Percentiles rank a stretch among this genome's conserved stretches.
phyloP scores from a whole-genome alignment of 2,113 vertebrate species.

The Pyxicephalus adspersus region DNA sequence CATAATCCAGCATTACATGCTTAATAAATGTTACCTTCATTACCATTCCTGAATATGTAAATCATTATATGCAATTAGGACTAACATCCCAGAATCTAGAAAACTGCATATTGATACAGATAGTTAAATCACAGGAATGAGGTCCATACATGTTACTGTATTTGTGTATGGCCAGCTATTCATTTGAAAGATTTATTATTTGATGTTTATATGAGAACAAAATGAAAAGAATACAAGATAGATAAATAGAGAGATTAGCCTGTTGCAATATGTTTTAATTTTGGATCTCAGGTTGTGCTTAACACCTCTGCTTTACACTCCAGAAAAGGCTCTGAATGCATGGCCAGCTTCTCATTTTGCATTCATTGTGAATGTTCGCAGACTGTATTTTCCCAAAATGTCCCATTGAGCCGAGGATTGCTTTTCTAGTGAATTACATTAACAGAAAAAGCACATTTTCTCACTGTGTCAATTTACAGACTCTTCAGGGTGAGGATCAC shows the following conservation, averaged over 20 bases:
- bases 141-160: too few species aligned
- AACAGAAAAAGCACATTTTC: constrained; percentile 14
- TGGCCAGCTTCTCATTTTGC: constrained; percentile 28
- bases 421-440: constrained; percentile 36
- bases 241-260: too few species aligned
- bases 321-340: neutral
- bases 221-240: too few species aligned
- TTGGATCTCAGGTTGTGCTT: neutral
- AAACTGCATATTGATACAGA: neutral
- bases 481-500: neutral
- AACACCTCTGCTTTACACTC: constrained; percentile 17
- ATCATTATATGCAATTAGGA: too few species aligned
- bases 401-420: neutral
- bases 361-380: constrained; percentile 45
- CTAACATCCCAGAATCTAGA: neutral
- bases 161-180: too few species aligned
- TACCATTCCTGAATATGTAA: too few species aligned
- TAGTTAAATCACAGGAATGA: too few species aligned
- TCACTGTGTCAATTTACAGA: constrained; percentile 41
- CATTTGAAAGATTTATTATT: too few species aligned
- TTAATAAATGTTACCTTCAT: too few species aligned
- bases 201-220: too few species aligned
- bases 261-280: neutral
- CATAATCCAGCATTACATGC: too few species aligned
- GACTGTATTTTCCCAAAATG: constrained; percentile 28